Evolutionary conservation across 1,140 invertebrate species (phyloP).

Genomic region (Leptestheria dahalacensis): DNA sequence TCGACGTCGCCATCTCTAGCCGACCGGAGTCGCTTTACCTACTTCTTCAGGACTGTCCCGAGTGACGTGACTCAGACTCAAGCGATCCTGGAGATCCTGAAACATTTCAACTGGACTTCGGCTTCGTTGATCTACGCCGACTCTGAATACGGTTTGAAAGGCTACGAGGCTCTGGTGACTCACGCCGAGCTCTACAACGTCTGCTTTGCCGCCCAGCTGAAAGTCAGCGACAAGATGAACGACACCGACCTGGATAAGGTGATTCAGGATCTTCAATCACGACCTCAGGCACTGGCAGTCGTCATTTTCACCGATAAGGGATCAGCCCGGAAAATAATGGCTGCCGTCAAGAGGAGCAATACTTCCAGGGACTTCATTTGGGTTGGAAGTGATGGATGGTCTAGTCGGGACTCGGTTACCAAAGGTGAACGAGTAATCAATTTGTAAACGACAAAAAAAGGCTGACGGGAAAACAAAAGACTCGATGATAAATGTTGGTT

Average conservation of each 20-base stretch:
- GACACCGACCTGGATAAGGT: conserved; percentile 33
- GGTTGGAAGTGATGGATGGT: conserved; percentile 41
- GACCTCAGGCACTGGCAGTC: conserved; percentile 29
- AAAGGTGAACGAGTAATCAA: background rate
- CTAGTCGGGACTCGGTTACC: conserved; percentile 27
- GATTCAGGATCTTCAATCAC: conserved; percentile 22
- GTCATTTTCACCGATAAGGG: conserved; percentile 38
- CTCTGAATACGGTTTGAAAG: conserved; percentile 33
- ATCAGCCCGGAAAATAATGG: conserved; percentile 29
- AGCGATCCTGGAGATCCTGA: conserved; percentile 41
- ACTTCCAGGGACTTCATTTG: conserved; percentile 28
- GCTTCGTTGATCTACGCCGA: conserved; percentile 42
- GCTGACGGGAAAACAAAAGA: no score
- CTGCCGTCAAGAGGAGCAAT: conserved; percentile 25
- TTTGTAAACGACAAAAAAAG: background rate
- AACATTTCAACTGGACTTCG: conserved; percentile 38
- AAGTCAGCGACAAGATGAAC: conserved; percentile 30
- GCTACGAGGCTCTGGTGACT: conserved; percentile 34
- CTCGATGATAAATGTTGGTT: no score
- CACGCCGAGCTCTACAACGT: conserved; percentile 34
- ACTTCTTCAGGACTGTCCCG: conserved; percentile 44
- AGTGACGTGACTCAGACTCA: conserved; percentile 41
- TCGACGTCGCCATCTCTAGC: conserved; percentile 40
- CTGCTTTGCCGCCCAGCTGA: conserved; percentile 34
- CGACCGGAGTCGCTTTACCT: conserved; percentile 36